Percentiles rank a stretch among this genome's conserved stretches.
These are phyloP conservation scores for Turdus rufiventris DNA, from an alignment of 2,113 vertebrate genomes.

Conservation along the genomic window DNA sequence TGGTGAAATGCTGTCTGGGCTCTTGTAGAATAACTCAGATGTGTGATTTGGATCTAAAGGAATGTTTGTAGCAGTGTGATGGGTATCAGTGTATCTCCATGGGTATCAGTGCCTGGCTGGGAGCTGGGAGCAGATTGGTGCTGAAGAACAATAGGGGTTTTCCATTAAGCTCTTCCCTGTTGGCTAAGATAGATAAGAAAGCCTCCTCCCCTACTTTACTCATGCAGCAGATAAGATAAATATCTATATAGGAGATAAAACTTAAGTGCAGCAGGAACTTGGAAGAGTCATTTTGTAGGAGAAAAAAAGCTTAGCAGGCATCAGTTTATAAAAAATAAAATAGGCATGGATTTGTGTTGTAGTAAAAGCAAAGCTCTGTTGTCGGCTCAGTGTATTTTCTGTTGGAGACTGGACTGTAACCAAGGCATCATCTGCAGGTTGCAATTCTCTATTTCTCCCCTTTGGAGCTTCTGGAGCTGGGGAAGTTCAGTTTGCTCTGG, in stretches of 20 bases:
- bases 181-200: background rate
- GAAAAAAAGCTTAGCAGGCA: background rate
- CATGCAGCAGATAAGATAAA: conserved; percentile 1
- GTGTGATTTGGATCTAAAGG: background rate
- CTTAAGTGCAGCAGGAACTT: background rate
- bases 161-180: conserved; percentile 9
- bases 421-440: background rate
- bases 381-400: background rate
- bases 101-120: background rate
- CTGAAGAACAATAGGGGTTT: background rate
- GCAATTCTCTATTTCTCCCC: background rate
- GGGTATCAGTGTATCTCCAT: background rate
- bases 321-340: background rate
- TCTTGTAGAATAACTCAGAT: background rate
- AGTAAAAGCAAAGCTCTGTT: background rate
- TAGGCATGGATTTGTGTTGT: background rate
- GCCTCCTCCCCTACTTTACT: background rate
- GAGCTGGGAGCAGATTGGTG: background rate
- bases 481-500: background rate
- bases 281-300: background rate
- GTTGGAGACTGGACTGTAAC: background rate
- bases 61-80: background rate
- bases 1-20: background rate
- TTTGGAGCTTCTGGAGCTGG: background rate
- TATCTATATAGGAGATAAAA: conserved; percentile 8